Evolutionary conservation across 2,113 vertebrate genomes (phyloP).

Genomic region (Rattus rattus): DNA sequence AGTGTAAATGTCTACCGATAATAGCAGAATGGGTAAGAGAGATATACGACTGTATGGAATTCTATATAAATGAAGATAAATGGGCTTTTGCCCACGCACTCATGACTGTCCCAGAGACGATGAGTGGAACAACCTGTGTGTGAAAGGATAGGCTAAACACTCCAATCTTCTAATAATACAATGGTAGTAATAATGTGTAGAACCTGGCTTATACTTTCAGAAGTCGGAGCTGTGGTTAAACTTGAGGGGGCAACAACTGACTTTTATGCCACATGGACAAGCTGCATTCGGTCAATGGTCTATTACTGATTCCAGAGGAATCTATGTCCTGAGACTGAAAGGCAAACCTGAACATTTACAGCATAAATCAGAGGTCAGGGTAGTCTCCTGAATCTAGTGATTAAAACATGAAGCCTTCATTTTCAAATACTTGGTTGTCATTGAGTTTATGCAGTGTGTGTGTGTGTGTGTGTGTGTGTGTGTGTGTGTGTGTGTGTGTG

Average conservation of each 20-base stretch:
- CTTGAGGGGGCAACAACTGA: neutral
- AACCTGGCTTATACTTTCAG: constrained; percentile 47
- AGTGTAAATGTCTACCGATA: constrained; percentile 6
- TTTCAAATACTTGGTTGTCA: constrained; percentile 38
- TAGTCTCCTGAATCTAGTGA: neutral
- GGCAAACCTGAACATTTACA: constrained; percentile 26
- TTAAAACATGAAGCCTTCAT: constrained; percentile 3
- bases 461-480: neutral
- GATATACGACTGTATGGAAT: constrained; percentile 40
- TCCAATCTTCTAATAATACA: constrained; percentile 2
- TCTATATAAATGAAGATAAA: constrained; percentile 62
- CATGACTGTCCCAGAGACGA: constrained; percentile 38
- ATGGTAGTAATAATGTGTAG: constrained; percentile 20
- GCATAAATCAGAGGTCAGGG: constrained; percentile 36
- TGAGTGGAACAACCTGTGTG: constrained; percentile 11
- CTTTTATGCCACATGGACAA: neutral
- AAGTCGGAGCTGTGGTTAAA: constrained; percentile 39
- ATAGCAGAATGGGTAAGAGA: constrained; percentile 9
- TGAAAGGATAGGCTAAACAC: constrained; percentile 39
- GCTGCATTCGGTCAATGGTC: neutral
- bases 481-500: neutral
- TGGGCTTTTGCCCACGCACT: constrained; percentile 54
- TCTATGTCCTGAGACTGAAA: constrained; percentile 3
- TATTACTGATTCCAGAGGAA: constrained; percentile 28
- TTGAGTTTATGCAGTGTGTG: constrained; percentile 22